These are phyloP conservation scores for Caenorhabditis macrosperma DNA, from an alignment of 2,888 invertebrate species.

Conservation along the genomic window DNA sequence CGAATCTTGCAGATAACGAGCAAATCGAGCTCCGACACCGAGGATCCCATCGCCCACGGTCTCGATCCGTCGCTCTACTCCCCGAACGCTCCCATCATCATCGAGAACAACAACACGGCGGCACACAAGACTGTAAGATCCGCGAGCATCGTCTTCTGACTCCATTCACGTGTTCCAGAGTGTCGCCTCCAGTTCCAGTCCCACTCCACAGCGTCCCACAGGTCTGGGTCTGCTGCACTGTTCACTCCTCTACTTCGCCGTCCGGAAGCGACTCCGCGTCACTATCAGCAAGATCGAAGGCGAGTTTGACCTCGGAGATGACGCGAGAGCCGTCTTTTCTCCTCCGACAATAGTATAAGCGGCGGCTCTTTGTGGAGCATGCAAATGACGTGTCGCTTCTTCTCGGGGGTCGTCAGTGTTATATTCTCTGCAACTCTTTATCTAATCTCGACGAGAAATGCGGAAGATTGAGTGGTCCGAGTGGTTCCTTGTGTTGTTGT, in stretches of 20 bases:
- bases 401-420: not conserved
- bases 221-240: constrained; percentile 79
- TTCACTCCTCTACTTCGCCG: constrained; percentile 81
- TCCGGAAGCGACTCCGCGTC: constrained; percentile 81
- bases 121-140: constrained; percentile 47
- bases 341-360: constrained; percentile 35
- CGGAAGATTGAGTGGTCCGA: constrained; percentile 10
- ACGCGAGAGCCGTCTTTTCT: not conserved
- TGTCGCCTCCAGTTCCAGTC: constrained; percentile 43
- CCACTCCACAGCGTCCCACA: constrained; percentile 68
- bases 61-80: constrained; percentile 76
- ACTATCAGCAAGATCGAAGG: constrained; percentile 77
- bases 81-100: constrained; percentile 56
- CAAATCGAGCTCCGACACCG: constrained; percentile 65
- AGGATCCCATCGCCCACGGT: constrained; percentile 73
- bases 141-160: constrained; percentile 19
- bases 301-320: constrained; percentile 29
- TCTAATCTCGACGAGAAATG: constrained; percentile 20
- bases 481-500: constrained; percentile 14
- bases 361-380: constrained; percentile 21
- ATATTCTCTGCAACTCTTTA: constrained; percentile 28
- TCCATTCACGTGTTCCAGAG: constrained; percentile 20
- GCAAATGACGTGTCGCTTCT: constrained; percentile 52
- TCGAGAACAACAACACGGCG: constrained; percentile 51
- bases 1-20: constrained; percentile 70